Base-by-base conservation (phyloP, 2,888 invertebrate genomes). In the Drosophila anomalipes region DNA sequence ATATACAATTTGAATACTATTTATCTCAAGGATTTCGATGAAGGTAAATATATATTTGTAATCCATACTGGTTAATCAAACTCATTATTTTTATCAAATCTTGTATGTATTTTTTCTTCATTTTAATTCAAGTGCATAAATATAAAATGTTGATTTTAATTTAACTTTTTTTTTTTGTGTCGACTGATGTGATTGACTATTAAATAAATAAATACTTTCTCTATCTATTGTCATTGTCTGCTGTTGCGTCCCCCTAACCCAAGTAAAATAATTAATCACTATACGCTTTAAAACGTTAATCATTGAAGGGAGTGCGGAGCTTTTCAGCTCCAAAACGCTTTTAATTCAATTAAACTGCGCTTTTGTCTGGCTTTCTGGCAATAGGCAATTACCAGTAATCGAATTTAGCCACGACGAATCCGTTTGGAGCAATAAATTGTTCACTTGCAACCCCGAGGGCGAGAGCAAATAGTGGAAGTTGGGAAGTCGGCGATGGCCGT, bases 361-460 rank as follows among this genome's bases (percentile, higher is more conserved):
- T 82, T 79, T 86, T 82, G 86, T 78, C 73, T 59, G 47, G 19
- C 35, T 33, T 37, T 44, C 54, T 63, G 60, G 68, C 62, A 82
- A 81, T 86, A 83, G 89, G 85, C 86, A 87, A 87, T 87, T 86
- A 87, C 85, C 76, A 74, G 81, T 86, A 87, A 87, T 87, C 86
- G 89, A 87, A 89, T 86, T 82, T 73, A 59, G 77, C 74, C 65
- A 77, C 70, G 69, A 60, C 59, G 73, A 82, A 83, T 83, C 81
- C 85, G 79, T 74, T 89, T 86, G 78, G 77, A 84, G 81, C 86
- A 89, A 89, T 87, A 86, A 86, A 87, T 84, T 83, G 77, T 74
- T 74, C 51, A 65, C 68, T 67, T 58, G 72, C 56, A 49, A 53
- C 71, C 39, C 19, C 26, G 35, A 53, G 79, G 75, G n/a, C 3